Conservation (phyloP, 2,888 invertebrate genomes). For the Troglohyphantes excavatus region DNA sequence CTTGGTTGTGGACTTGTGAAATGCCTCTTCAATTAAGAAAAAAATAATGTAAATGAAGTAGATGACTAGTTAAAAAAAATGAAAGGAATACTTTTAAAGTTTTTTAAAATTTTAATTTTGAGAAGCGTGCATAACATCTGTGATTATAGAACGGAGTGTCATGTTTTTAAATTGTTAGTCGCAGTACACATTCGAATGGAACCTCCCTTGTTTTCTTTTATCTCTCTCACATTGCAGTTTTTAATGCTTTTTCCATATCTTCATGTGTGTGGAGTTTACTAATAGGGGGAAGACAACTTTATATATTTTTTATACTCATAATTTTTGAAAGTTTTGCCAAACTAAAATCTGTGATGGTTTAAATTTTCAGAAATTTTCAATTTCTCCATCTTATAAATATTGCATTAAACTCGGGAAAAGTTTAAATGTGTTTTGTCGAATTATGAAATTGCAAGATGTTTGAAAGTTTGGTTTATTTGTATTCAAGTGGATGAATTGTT, state of each 20-base stretch:
- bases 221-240: conserved; percentile 28
- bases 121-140: conserved; percentile 76
- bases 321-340: conserved; percentile 71
- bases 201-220: conserved; percentile 23
- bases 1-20: conserved; percentile 68
- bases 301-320: conserved; percentile 70
- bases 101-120: conserved; percentile 55
- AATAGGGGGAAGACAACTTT: conserved; percentile 39
- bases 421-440: conserved; percentile 42
- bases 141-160: conserved; percentile 62
- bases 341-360: conserved; percentile 67
- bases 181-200: conserved; percentile 42
- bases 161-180: conserved; percentile 69
- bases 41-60: conserved; percentile 59
- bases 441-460: conserved; percentile 28
- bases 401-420: conserved; percentile 8
- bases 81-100: conserved; percentile 31
- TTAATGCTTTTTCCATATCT: conserved; percentile 57
- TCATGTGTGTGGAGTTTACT: conserved; percentile 44
- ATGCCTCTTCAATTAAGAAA: conserved; percentile 57
- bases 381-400: conserved; percentile 41
- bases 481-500: not conserved
- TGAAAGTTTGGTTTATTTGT: conserved; percentile 11
- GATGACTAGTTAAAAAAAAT: conserved; percentile 63
- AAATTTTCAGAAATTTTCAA: conserved; percentile 40